A percentile compares a stretch with the other conserved stretches of the same genome.
Evolutionary conservation across 2,113 vertebrate genomes (phyloP).

Genomic region (Plecotus auritus): DNA sequence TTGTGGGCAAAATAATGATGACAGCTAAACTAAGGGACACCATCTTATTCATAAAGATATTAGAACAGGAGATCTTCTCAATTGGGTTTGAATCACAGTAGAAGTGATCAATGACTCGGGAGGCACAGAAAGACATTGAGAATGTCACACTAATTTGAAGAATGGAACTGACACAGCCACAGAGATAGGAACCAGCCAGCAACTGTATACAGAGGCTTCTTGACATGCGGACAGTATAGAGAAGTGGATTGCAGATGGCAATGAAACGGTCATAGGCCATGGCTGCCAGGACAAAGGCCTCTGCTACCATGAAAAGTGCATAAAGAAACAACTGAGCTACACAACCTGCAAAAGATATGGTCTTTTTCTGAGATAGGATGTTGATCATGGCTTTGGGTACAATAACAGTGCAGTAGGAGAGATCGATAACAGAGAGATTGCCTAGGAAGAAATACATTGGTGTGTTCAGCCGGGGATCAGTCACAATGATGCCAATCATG

Average conservation of each 20-base stretch:
- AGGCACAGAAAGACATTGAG: constrained; percentile 55
- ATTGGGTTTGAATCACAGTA: constrained; percentile 58
- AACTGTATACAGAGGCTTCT: constrained; percentile 46
- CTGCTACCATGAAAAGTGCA: constrained; percentile 52
- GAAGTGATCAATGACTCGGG: constrained; percentile 59
- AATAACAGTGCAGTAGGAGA: constrained; percentile 57
- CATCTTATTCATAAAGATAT: constrained; percentile 53
- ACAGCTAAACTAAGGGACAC: constrained; percentile 49
- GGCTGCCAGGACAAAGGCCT: constrained; percentile 62
- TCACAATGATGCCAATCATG: constrained; percentile 52
- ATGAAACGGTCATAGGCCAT: constrained; percentile 63
- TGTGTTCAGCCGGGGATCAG: constrained; percentile 53
- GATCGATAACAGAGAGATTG: constrained; percentile 56
- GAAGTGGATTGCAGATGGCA: constrained; percentile 58
- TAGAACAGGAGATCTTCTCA: constrained; percentile 61
- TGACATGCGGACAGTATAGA: constrained; percentile 44
- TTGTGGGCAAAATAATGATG: constrained; percentile 59
- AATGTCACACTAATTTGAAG: constrained; percentile 50
- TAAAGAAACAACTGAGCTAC: constrained; percentile 59
- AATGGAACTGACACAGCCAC: constrained; percentile 56
- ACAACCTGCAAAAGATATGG: constrained; percentile 62
- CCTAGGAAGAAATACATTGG: constrained; percentile 71
- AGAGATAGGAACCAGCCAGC: constrained; percentile 47
- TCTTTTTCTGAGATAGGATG: constrained; percentile 51
- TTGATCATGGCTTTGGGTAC: constrained; percentile 60